A percentile compares a stretch with the other conserved stretches of the same genome.
Evolutionary conservation across 2,113 vertebrate genomes (phyloP).

Genomic region (Pygoscelis adeliae): DNA sequence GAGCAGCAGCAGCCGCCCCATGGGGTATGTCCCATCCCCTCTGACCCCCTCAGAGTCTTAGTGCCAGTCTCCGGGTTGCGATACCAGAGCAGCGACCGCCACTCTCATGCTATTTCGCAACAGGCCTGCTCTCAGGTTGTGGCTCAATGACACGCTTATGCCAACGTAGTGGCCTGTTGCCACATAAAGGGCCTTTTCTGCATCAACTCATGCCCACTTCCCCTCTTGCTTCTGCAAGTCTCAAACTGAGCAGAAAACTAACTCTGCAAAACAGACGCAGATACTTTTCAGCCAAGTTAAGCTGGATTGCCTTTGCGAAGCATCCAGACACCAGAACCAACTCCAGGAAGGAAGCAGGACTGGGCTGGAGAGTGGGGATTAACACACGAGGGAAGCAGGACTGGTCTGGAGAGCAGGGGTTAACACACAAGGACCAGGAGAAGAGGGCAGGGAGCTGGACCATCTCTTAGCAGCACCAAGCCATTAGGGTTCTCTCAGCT

Average conservation of each 20-base stretch:
- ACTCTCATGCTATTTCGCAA: neutral
- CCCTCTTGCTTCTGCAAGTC: neutral
- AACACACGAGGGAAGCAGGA: neutral
- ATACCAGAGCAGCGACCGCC: neutral
- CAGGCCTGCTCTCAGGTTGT: no score
- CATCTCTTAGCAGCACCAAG: neutral
- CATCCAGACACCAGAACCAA: neutral
- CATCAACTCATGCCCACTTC: neutral
- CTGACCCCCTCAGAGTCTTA: neutral
- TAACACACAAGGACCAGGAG: neutral
- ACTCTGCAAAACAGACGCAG: neutral
- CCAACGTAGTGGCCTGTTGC: neutral
- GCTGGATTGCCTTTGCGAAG: neutral
- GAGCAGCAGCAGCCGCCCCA: neutral
- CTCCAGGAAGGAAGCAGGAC: neutral
- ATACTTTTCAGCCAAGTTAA: neutral
- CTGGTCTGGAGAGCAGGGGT: neutral
- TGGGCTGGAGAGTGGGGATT: neutral
- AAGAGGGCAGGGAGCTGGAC: neutral
- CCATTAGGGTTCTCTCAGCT: neutral
- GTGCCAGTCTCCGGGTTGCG: neutral
- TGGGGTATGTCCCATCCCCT: rapidly evolving
- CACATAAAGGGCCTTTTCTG: neutral
- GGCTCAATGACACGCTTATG: neutral
- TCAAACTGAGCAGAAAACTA: neutral